A percentile compares a stretch with the other conserved stretches of the same genome.
phyloP scores from a whole-genome alignment of 1,140 invertebrate genomes.

The Pygmarrhopalites habei region DNA sequence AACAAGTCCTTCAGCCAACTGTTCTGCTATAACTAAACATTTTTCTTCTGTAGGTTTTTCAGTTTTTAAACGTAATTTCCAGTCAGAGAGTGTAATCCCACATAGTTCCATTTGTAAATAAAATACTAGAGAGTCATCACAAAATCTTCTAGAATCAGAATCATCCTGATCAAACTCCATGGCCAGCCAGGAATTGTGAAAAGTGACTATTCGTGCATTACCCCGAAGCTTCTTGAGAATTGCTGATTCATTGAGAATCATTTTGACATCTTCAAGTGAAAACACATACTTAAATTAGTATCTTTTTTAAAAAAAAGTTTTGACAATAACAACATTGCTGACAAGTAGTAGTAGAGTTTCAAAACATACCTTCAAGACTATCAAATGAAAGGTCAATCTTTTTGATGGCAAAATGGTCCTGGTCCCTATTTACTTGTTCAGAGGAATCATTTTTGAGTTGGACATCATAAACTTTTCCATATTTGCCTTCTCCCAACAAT shows the following conservation, averaged over 20 bases:
- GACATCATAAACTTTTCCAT: slow-evolving; percentile 29
- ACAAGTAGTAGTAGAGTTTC: too few species aligned
- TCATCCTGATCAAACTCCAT: slow-evolving; percentile 13
- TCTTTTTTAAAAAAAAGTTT: too few species aligned
- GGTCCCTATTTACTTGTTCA: not conserved
- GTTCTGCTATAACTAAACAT: slow-evolving; percentile 1
- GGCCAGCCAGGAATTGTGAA: slow-evolving; percentile 34
- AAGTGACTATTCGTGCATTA: slow-evolving; percentile 27
- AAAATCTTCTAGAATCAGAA: slow-evolving; percentile 23
- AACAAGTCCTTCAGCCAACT: slow-evolving; percentile 20
- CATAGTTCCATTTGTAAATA: slow-evolving; percentile 36
- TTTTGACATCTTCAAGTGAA: slow-evolving; percentile 20
- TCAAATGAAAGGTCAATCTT: slow-evolving; percentile 23
- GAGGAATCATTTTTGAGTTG: not conserved
- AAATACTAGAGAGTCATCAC: slow-evolving; percentile 25
- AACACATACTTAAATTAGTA: too few species aligned
- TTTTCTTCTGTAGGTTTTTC: not conserved
- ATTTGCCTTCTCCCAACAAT: slow-evolving; percentile 23
- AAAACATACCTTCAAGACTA: too few species aligned
- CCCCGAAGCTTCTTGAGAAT: slow-evolving; percentile 21
- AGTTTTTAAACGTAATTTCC: slow-evolving; percentile 14
- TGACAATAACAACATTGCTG: too few species aligned
- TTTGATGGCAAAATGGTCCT: slow-evolving; percentile 26
- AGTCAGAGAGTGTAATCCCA: slow-evolving; percentile 15
- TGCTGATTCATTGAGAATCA: slow-evolving; percentile 30